Percentiles rank a stretch among this genome's conserved stretches.
phyloP scores from a whole-genome alignment of 2,113 vertebrate genomes.

The Paracanthobrama guichenoti region DNA sequence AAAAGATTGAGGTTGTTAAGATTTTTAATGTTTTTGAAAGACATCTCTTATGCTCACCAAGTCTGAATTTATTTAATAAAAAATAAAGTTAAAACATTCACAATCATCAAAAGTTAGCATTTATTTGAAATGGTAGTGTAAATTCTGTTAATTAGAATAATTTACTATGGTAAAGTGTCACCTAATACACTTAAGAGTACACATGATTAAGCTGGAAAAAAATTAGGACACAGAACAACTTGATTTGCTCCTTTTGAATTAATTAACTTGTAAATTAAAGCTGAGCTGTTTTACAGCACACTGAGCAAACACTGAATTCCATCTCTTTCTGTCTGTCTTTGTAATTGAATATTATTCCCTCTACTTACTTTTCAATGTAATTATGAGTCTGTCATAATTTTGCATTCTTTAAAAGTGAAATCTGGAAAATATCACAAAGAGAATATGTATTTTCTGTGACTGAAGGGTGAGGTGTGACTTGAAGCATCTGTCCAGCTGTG shows the following conservation, averaged over 20 bases:
- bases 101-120: too few relatives aligned
- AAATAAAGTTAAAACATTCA: too few relatives aligned
- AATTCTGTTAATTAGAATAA: too few relatives aligned
- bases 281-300: neutral
- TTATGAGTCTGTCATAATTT: conserved; percentile 1
- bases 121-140: too few relatives aligned
- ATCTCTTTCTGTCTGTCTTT: neutral
- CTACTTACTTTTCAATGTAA: neutral
- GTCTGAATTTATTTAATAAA: too few relatives aligned
- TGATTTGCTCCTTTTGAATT: neutral
- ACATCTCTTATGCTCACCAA: too few relatives aligned
- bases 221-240: neutral
- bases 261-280: neutral
- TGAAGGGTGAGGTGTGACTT: conserved; percentile 29
- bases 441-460: conserved; percentile 11
- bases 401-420: conserved; percentile 12
- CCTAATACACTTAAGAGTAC: neutral
- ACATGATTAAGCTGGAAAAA: neutral
- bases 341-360: conserved; percentile 7
- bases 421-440: conserved; percentile 23
- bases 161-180: neutral
- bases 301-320: neutral
- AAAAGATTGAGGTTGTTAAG: too few relatives aligned
- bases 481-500: conserved; percentile 35
- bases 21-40: too few relatives aligned